Evolutionary conservation across 2,797 vertebrate genomes (phyloP).

Genomic region (Falco novaeseelandiae): DNA sequence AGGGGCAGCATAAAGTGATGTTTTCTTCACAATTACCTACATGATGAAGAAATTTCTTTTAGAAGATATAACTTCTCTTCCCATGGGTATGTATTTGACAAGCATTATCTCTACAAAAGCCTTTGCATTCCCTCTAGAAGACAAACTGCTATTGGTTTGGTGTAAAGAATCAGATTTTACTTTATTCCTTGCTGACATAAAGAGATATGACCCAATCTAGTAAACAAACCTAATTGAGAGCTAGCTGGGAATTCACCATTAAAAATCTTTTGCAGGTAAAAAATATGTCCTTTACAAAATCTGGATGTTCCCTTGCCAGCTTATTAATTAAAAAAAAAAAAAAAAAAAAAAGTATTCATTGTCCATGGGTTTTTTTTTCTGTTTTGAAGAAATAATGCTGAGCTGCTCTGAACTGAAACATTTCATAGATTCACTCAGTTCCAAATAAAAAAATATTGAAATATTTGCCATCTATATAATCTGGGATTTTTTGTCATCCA

Average conservation of each 20-base stretch:
- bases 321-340: neutral
- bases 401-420: neutral
- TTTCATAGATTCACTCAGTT: neutral
- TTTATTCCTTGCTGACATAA: neutral
- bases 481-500: neutral
- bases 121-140: neutral
- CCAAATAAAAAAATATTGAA: neutral
- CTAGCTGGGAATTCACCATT: neutral
- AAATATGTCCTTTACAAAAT: neutral
- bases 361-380: neutral
- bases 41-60: neutral
- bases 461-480: neutral
- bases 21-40: neutral
- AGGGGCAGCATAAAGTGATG: neutral
- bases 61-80: neutral
- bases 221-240: neutral
- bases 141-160: neutral
- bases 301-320: neutral
- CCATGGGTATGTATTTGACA: neutral
- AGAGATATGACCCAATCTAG: neutral
- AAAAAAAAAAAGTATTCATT: neutral
- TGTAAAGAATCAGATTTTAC: neutral
- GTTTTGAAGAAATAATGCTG: neutral
- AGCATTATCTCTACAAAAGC: neutral
- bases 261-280: neutral